Base-by-base conservation (phyloP, 2,113 vertebrate species). In the Hydrochoerus hydrochaeris region DNA sequence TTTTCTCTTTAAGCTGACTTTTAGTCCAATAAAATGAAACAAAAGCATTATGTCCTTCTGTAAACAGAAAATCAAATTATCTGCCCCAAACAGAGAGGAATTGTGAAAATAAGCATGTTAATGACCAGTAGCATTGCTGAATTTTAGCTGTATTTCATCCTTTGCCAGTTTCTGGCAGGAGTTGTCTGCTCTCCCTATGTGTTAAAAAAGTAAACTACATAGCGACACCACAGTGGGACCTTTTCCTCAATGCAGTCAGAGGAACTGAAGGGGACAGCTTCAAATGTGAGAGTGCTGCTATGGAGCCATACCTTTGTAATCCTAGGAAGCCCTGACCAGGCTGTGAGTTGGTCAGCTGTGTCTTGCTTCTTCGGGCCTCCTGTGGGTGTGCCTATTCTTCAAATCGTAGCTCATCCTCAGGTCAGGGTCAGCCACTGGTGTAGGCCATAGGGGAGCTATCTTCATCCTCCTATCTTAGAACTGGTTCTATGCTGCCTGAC, bases 1-100 rank as follows among this genome's bases (percentile, higher is more conserved):
- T 44, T 75, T 96, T 92, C 63, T 75, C 60, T 58, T 67, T 81
- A 67, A 57, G 85, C 38, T 75, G 32, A 57, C 88, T 35, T 90
- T 88, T 35, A 46, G 46, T 57, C 41, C 41, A 35, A 49, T 81
- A 32, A 88, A 82, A 84, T 32, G 58, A 90, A 94, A 49, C 32
- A 91, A 94, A 85, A 86, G 82, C 13, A 19, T n/a, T 24, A 24
- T 46, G 12, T 46, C 10, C 30, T 67, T 60, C 62, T 85, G 0
- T 81, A 58, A 67, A 46, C 20, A 78, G 71, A 97, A 97, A 67
- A 84, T 67, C 8, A 49, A 49, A 28, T 69, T 2, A 35, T 30
- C 6, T 67, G 41, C 73, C 19, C 49, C 30, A 89, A 71, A 63
- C 28, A 89, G 73, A 96, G 90, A 77, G 54, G 46, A 52, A 63